Percentiles rank a stretch among this genome's conserved stretches.
phyloP scores from a whole-genome alignment of 2,113 vertebrate genomes.

The Hylia prasina region DNA sequence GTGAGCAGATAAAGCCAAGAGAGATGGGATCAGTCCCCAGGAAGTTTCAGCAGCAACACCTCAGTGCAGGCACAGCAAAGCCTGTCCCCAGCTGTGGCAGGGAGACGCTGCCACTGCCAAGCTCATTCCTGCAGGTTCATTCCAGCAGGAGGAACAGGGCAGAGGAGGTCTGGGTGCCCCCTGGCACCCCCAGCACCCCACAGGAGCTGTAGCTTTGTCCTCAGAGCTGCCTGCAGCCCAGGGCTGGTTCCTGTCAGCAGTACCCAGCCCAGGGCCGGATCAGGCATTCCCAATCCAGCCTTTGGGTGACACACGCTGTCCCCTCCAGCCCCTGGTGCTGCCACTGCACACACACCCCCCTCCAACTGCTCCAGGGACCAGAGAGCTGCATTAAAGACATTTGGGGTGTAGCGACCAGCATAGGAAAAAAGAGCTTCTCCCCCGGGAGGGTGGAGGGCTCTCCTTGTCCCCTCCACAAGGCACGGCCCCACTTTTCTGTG shows the following conservation, averaged over 20 bases:
- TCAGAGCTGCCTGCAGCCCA: background rate
- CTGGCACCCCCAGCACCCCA: background rate
- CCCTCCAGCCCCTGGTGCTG: background rate
- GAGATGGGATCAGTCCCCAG: background rate
- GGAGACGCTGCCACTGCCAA: background rate
- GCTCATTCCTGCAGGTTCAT: background rate
- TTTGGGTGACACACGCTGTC: fast-evolving
- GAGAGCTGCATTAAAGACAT: background rate
- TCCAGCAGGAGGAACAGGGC: background rate
- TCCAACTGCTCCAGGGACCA: fast-evolving
- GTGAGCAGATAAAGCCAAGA: background rate
- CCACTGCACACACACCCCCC: fast-evolving
- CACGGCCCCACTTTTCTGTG: fast-evolving
- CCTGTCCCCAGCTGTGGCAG: background rate
- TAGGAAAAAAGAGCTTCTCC: fast-evolving
- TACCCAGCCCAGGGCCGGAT: background rate
- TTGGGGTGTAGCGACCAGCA: no score
- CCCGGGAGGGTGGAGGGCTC: background rate
- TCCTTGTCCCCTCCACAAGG: background rate
- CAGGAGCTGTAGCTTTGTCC: background rate
- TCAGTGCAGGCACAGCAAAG: background rate
- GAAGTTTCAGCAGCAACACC: background rate
- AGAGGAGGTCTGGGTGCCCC: background rate
- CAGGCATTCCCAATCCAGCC: fast-evolving
- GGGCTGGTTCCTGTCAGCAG: background rate